Evolutionary conservation across 2,888 invertebrate genomes (phyloP), one percentile per base, ranked within the genome.

Genomic region (Heliconius ethilla): DNA sequence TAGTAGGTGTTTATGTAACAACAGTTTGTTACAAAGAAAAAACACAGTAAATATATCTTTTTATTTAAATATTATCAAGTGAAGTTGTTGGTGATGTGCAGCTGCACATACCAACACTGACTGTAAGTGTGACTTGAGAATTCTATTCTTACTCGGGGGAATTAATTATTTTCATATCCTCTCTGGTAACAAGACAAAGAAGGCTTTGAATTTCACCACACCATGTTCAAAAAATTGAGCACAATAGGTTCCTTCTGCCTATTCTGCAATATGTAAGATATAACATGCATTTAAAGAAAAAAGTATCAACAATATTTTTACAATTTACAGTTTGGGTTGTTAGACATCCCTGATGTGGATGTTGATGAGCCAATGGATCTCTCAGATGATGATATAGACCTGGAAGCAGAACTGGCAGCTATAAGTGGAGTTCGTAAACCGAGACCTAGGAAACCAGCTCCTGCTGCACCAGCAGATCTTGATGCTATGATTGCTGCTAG

Each of bases 381-480:
- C 63, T 95, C 95, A 77, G 95, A 95, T 85, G 96, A 95, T 84
- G 98, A 98, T 87, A 96, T 96, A 79, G 98, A 98, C 87, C 92
- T 98, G 81, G 98, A 98, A 89, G 98, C 98, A 0, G 98, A 99
- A 89, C 91, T 98, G 82, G 96, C 97, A 59, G 97, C 97, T 0
- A 95, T 98, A 78, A 89, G 92, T 0, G 86, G 86, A 55, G 88
- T 87, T 3, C 93, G 93, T 91, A 82, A 91, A 45, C 85, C 83
- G 0, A 84, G 85, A 63, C 91, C 89, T 0, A 86, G 84, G 81
- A 92, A 91, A 83, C 91, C 90, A 40, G 87, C 87, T 0, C 88
- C 95, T 0, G 85, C 95, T n/a, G 95, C 96, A 0, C 85, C 92
- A 27, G 92, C 91, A 5, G 95, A 97, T 84, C 90, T 98, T 69